Evolutionary conservation across 1,140 invertebrate species (phyloP), one percentile per base, ranked within the genome.

Genomic region (Notospermus geniculatus): DNA sequence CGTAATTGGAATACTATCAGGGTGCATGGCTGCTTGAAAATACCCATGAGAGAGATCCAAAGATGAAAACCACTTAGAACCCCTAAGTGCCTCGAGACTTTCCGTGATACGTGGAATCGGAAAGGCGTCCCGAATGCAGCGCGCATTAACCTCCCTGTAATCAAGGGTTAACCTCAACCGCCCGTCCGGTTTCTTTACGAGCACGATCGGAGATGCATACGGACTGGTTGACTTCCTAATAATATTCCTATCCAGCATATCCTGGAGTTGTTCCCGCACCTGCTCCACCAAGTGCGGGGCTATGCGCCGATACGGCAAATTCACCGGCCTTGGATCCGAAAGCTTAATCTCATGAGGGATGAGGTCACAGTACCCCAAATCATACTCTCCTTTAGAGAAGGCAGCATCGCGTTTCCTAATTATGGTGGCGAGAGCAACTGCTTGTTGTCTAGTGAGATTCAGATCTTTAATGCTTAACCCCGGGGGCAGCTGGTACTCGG

Each of bases 141-240:
- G 68, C 57, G 2, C 15, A 64, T 85, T 86, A 5, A 86, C 39
- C 25, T 55, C 30, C 36, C 82, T 57, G 67, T 74, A 85, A 69
- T 86, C 82, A 1, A 84, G 62, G 63, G 75, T 82, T 61, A 85
- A 59, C 57, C 79, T 65, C 25, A 73, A 46, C 46, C 71, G 32
- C 53, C 81, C 76, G 72, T 83, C 64, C 29, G 84, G 83, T 56
- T 87, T 88, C 46, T 87, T 87, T n/a, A 64, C 62, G 4, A 50
- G n/a, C 13, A 64, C 63, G 1, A 64, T 11, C 23, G 43, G 57
- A 1, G 57, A 59, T 30, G 57, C 45, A 15, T 22, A 64, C 23
- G 58, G 57, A 25, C 41, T 56, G 19, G 25, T 17, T 0, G 63
- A 64, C 27, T 46, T 46, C 25, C 55, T 39, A 19, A 64, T 60